Conservation (phyloP, 2,888 invertebrate species). For the Endotricha flammealis region DNA sequence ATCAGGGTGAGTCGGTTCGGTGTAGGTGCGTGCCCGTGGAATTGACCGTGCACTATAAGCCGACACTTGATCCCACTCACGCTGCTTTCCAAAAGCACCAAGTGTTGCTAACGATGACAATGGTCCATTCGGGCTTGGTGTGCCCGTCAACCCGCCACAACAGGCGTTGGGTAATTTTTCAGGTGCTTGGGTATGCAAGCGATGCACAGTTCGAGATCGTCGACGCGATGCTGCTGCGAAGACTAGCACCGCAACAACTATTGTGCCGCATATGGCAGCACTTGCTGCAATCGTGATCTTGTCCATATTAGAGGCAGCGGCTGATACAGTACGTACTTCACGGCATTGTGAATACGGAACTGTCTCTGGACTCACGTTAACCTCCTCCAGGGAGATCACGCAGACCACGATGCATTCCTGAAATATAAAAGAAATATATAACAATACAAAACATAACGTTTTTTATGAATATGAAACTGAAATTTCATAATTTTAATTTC, state of each 20-base stretch:
- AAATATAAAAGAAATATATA: constrained; percentile 21
- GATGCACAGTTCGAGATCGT: constrained; percentile 87
- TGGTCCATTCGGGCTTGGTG: constrained; percentile 88
- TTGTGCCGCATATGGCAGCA: constrained; percentile 94
- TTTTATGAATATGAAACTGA: no score
- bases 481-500: no score
- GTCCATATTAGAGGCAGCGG: constrained; percentile 93
- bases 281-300: constrained; percentile 96
- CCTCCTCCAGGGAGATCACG: constrained; percentile 93
- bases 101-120: constrained; percentile 90
- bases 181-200: constrained; percentile 81
- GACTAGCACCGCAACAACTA: constrained; percentile 92
- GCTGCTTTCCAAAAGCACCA: constrained; percentile 90
- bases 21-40: constrained; percentile 91
- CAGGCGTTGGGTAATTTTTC: constrained; percentile 88
- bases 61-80: constrained; percentile 86
- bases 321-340: constrained; percentile 91
- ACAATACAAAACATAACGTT: no score
- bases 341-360: constrained; percentile 92
- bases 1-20: constrained; percentile 79
- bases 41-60: constrained; percentile 94
- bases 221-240: constrained; percentile 92
- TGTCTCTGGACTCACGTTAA: constrained; percentile 90
- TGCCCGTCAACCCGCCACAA: constrained; percentile 84
- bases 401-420: constrained; percentile 96